Percentiles rank a stretch among this genome's conserved stretches.
phyloP scores from a whole-genome alignment of 2,888 invertebrate genomes.

The Drosophila helvetica region DNA sequence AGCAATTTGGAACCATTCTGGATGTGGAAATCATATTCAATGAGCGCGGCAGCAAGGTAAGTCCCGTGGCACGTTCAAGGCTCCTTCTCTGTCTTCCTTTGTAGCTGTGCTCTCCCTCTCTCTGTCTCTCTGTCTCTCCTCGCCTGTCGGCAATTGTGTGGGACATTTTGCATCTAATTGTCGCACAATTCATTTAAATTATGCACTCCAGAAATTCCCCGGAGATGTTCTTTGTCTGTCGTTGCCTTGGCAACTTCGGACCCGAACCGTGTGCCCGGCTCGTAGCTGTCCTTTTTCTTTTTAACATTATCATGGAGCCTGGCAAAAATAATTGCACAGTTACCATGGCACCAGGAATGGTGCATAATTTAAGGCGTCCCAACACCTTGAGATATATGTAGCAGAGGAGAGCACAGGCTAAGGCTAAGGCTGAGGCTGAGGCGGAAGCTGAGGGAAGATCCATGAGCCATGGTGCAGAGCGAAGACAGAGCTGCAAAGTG shows the following conservation, averaged over 20 bases:
- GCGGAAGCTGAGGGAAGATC: neutral
- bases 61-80: slow-evolving; percentile 80
- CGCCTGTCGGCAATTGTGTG: slow-evolving; percentile 23
- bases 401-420: neutral
- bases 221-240: slow-evolving; percentile 40
- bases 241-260: slow-evolving; percentile 19
- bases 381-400: slow-evolving; percentile 41
- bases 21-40: slow-evolving; percentile 99
- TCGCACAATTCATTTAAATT: slow-evolving; percentile 79
- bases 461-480: neutral
- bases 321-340: slow-evolving; percentile 73
- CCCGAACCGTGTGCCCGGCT: slow-evolving; percentile 33
- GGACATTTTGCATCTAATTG: slow-evolving; percentile 54
- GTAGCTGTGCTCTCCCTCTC: slow-evolving; percentile 1
- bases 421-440: neutral
- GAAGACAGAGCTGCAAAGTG: slow-evolving; percentile 14
- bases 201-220: slow-evolving; percentile 61
- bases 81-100: slow-evolving; percentile 7
- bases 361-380: slow-evolving; percentile 68
- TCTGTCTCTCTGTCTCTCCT: neutral
- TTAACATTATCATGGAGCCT: slow-evolving; percentile 44
- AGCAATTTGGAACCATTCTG: slow-evolving; percentile 99
- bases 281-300: slow-evolving; percentile 7
- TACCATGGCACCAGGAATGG: slow-evolving; percentile 53
- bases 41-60: slow-evolving; percentile 99